Conservation (phyloP, 2,113 vertebrate species). For the Petrocephalus zakoni region DNA sequence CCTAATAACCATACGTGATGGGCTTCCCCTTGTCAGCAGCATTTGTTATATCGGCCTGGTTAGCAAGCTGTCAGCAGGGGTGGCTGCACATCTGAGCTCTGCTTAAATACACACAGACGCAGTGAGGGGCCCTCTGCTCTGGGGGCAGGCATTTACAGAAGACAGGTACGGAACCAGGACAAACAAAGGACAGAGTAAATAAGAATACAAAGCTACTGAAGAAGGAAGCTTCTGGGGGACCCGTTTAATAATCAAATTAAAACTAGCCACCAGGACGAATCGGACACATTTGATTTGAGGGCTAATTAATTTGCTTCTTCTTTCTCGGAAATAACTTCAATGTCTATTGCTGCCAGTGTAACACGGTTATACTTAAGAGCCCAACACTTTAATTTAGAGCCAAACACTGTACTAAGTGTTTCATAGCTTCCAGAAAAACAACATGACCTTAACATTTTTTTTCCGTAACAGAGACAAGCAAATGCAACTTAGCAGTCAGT, state of each 20-base stretch:
- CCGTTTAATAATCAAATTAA: neutral
- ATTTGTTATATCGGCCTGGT: neutral
- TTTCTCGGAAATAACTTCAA: neutral
- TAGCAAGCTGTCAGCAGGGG: neutral
- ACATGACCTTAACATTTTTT: neutral
- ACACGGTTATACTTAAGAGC: neutral
- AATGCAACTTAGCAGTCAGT: neutral
- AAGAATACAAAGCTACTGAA: neutral
- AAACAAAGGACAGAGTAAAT: neutral
- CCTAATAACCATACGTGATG: neutral
- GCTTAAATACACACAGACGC: neutral
- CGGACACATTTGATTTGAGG: neutral
- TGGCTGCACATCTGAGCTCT: neutral
- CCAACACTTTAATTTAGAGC: neutral
- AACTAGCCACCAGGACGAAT: neutral
- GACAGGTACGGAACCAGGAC: neutral
- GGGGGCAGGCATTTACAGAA: neutral
- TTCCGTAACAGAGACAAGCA: neutral
- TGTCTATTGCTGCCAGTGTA: neutral
- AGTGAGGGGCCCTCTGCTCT: neutral
- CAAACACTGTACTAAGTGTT: neutral
- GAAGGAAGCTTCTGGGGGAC: neutral
- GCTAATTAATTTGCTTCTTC: neutral
- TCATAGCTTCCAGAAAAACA: neutral
- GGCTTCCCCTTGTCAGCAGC: neutral